These are phyloP conservation scores for Pterostichus madidus DNA, from an alignment of 2,888 invertebrate species.

Conservation along the genomic window DNA sequence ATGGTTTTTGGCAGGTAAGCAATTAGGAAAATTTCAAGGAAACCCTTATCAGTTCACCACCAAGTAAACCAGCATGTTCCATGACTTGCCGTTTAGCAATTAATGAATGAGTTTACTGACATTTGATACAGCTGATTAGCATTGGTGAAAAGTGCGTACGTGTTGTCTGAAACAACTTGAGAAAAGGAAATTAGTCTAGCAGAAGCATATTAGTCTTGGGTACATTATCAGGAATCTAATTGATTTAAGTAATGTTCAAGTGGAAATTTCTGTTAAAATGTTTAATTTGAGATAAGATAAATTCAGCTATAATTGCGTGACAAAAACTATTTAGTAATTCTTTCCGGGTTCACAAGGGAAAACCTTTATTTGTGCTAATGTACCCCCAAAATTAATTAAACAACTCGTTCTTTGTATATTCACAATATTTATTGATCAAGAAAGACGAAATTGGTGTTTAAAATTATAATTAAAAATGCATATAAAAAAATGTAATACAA, in stretches of 20 bases:
- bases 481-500: too few relatives aligned
- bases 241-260: neutral
- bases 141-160: conserved; percentile 27
- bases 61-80: conserved; percentile 8
- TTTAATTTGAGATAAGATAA: neutral
- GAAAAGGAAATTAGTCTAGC: conserved; percentile 32
- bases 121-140: conserved; percentile 48
- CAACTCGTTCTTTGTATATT: too few relatives aligned
- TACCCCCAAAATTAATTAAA: too few relatives aligned
- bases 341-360: neutral
- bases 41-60: conserved; percentile 21
- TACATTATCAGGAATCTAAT: conserved; percentile 23
- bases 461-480: too few relatives aligned
- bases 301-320: neutral
- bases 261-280: neutral
- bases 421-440: too few relatives aligned
- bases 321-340: neutral
- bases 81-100: conserved; percentile 35
- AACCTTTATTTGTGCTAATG: too few relatives aligned
- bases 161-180: conserved; percentile 35
- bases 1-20: conserved; percentile 13
- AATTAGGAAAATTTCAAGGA: conserved; percentile 39
- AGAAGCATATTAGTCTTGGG: conserved; percentile 5
- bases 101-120: conserved; percentile 53
- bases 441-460: too few relatives aligned